Conservation (phyloP, 2,888 invertebrate species). For the Sycophila texana region DNA sequence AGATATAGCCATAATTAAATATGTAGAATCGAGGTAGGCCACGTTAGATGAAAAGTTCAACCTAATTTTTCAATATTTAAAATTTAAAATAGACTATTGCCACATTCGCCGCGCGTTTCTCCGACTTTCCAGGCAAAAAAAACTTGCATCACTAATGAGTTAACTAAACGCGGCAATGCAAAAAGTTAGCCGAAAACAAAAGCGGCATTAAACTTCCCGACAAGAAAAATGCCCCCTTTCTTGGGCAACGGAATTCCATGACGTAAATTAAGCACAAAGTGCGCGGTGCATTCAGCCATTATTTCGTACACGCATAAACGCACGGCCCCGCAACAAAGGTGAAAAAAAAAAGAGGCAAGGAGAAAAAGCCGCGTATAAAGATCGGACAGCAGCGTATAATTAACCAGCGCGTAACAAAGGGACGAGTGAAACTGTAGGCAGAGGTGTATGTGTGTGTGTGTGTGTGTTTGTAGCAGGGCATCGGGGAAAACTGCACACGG, state of each 20-base stretch:
- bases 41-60: no score
- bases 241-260: constrained; percentile 47
- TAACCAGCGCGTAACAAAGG: constrained; percentile 40
- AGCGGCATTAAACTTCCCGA: constrained; percentile 35
- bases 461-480: no score
- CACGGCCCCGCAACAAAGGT: constrained; percentile 22
- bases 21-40: no score
- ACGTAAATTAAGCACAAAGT: constrained; percentile 39
- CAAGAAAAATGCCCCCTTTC: constrained; percentile 32
- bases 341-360: constrained; percentile 6
- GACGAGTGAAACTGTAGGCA: not conserved
- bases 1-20: no score
- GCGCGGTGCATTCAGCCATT: constrained; percentile 39
- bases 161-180: constrained; percentile 9
- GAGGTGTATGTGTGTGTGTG: no score
- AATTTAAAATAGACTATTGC: no score
- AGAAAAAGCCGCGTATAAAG: constrained; percentile 5
- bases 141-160: no score
- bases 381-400: constrained; percentile 41
- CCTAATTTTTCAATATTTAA: no score
- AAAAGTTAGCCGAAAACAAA: constrained; percentile 41
- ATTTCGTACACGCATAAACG: constrained; percentile 33
- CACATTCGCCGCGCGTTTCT: no score
- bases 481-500: not conserved
- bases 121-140: no score